Conservation (phyloP, 2,113 vertebrate genomes). For the Grallaria varia region DNA sequence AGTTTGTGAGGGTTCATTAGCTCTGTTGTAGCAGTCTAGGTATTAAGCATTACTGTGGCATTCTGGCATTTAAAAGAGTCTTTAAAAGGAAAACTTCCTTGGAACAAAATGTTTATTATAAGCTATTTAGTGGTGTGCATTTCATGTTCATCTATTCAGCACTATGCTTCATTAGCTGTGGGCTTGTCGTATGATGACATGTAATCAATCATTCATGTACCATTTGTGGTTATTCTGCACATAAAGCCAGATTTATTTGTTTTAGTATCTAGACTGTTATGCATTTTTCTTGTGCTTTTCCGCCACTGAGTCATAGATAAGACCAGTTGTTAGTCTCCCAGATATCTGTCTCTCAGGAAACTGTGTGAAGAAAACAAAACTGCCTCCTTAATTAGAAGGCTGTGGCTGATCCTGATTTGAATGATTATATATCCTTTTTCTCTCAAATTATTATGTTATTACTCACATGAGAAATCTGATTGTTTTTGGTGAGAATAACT, state of each 20-base stretch:
- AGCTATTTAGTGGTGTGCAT: neutral
- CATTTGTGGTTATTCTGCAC: conserved; percentile 8
- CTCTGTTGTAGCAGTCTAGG: neutral
- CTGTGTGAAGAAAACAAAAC: neutral
- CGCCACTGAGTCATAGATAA: neutral
- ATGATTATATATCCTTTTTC: neutral
- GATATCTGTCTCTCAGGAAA: neutral
- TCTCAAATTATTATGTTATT: neutral
- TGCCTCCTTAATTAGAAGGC: conserved; percentile 3
- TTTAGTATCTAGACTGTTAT: neutral
- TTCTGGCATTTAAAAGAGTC: neutral
- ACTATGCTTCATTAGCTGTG: neutral
- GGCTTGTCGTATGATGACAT: neutral
- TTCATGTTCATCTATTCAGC: neutral
- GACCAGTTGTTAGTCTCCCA: neutral
- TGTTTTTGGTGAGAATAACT: neutral
- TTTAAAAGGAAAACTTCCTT: neutral
- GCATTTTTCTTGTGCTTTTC: conserved; percentile 4
- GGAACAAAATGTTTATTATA: neutral
- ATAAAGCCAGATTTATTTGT: neutral
- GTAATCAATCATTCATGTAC: neutral
- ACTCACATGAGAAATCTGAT: neutral
- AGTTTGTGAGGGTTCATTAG: neutral
- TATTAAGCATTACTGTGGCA: neutral
- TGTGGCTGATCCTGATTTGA: neutral